Base-by-base conservation (phyloP, 64 coral and sea anemone genomes). In the Montipora foliosa region DNA sequence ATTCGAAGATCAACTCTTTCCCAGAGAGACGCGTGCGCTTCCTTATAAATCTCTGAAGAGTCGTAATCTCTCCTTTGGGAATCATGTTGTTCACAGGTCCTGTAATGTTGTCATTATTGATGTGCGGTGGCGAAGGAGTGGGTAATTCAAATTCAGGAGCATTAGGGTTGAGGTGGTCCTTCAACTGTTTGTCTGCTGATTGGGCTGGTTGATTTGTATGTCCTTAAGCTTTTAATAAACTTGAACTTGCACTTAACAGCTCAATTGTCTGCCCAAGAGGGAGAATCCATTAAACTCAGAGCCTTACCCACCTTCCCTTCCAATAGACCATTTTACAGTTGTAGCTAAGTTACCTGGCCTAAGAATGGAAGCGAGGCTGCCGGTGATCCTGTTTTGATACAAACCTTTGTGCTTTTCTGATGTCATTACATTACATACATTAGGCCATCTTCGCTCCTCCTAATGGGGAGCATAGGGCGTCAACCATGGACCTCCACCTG, bases 1-100 rank as follows among this genome's bases (percentile, higher is more conserved):
- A 94, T 89, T 55, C 92, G 45, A 24, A 94, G 62, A 82, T 93
- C 92, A 85, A 94, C 81, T 76, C 88, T 90, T 66, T 95, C 53
- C 53, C 53, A 57, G 53, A 2, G 11, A 57, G 53, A 57, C 53
- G 53, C 2, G 3, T 57, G 53, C 87, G 82, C 64, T 70, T 55
- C 47, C 25, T 58, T 4, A 74, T 51, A 77, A 50, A 74, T 20
- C 72, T 22, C n/a, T 78, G 48, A 73, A 49, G 74, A 15, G 5
- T 47, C 19, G 50, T n/a, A 21, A 80, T 47, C 16, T n/a, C 1
- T 16, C 29, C 29, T 37, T 37, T 37, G 29, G 29, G 1, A 37
- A 37, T 37, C 29, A 37, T 37, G 29, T 37, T 37, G 29, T 37
- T 37, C 29, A 37, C 29, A 37, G 29, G 1, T 37, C 0, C 29